phyloP scores from a whole-genome alignment of 2,113 vertebrate species.

The Brachypteracias leptosomus region DNA sequence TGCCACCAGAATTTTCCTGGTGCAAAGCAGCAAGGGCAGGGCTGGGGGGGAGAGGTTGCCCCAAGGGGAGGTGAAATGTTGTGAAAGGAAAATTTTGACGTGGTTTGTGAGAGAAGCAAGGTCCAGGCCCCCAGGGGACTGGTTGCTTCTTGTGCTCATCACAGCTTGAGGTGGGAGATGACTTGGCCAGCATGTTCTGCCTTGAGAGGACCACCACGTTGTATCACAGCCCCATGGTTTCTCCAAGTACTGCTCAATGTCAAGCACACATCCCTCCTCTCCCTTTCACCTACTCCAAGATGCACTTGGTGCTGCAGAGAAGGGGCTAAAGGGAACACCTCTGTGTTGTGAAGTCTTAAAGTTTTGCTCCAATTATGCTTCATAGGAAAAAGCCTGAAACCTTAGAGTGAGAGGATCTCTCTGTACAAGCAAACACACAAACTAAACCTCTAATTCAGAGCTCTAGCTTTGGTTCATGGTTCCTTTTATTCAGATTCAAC shows the following conservation, averaged over 20 bases:
- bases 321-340: neutral
- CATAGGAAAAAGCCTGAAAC: neutral
- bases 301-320: neutral
- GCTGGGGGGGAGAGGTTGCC: neutral
- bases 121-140: neutral
- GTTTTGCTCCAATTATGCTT: neutral
- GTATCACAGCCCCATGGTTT: accelerated
- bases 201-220: accelerated
- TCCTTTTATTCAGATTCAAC: neutral
- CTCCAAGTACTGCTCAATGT: neutral
- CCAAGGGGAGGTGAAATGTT: neutral
- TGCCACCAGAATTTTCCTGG: neutral
- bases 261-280: neutral
- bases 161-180: too few relatives aligned
- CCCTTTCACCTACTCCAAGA: neutral
- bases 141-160: neutral
- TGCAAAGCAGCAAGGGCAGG: neutral
- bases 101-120: neutral
- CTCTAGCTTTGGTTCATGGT: neutral
- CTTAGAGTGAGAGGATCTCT: neutral
- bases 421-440: neutral
- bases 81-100: neutral
- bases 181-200: neutral
- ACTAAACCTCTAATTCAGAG: neutral
- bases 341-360: neutral